Percentiles rank a stretch among this genome's conserved stretches.
Conservation (phyloP, 1,140 invertebrate species). For the Halictus rubicundus region DNA sequence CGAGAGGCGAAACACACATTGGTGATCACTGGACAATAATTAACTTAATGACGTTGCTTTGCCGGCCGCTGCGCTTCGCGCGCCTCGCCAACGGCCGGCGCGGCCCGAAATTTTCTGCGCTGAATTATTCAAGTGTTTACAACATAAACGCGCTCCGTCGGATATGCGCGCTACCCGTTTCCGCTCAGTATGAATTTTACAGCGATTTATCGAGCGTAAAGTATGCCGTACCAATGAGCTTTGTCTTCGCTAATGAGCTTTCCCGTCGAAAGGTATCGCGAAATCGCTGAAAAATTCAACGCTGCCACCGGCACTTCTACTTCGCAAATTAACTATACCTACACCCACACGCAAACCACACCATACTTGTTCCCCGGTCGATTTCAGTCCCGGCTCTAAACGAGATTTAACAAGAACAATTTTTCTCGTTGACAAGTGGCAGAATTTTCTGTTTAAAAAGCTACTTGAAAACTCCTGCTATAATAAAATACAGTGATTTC, state of each 20-base stretch:
- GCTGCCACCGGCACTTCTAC: no score
- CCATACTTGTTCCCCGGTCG: no score
- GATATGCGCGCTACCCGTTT: not conserved
- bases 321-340: not conserved
- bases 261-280: constrained; percentile 10
- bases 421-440: no score
- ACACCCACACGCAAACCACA: no score
- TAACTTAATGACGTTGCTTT: constrained; percentile 52
- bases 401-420: no score
- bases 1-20: constrained; percentile 31
- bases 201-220: constrained; percentile 48
- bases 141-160: constrained; percentile 32
- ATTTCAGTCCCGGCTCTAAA: no score
- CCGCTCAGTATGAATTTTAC: constrained; percentile 37
- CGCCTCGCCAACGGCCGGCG: not conserved
- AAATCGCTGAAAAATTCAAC: constrained; percentile 13
- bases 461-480: no score
- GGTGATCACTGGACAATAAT: constrained; percentile 52
- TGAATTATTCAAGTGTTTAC: constrained; percentile 54
- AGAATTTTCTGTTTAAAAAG: no score
- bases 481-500: no score
- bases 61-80: not conserved
- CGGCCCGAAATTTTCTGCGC: constrained; percentile 40
- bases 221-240: constrained; percentile 39
- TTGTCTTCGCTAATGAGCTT: constrained; percentile 46